These are phyloP conservation scores for Ashinkailepas kermadecensis DNA, from an alignment of 2,888 invertebrate species.

Conservation along the genomic window DNA sequence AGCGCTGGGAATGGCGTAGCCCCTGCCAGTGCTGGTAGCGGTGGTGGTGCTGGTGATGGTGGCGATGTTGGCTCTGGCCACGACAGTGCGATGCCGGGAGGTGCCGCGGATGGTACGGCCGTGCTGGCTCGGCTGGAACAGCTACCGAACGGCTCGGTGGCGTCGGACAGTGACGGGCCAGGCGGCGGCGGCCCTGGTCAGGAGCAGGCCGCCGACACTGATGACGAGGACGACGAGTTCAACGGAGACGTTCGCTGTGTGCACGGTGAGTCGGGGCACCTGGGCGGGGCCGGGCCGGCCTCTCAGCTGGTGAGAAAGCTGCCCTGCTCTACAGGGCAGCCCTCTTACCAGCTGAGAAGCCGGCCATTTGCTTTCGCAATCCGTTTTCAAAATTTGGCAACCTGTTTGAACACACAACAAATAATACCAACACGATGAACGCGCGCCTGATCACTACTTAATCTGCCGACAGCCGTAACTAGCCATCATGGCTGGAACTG, in stretches of 20 bases:
- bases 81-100: not conserved
- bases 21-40: not conserved
- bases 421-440: too few relatives aligned
- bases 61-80: not conserved
- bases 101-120: too few relatives aligned
- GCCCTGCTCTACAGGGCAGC: not conserved
- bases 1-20: too few relatives aligned
- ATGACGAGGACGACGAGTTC: constrained; percentile 5
- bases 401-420: too few relatives aligned
- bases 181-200: not conserved
- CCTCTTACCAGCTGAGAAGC: too few relatives aligned
- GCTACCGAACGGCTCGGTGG: not conserved
- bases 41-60: not conserved
- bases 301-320: not conserved
- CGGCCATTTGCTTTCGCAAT: too few relatives aligned
- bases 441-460: too few relatives aligned
- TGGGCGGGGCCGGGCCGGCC: not conserved
- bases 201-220: not conserved
- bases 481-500: too few relatives aligned
- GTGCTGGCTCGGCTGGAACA: not conserved
- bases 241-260: not conserved
- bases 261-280: constrained; percentile 7
- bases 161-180: not conserved
- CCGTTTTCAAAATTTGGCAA: too few relatives aligned
- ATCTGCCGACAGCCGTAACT: too few relatives aligned